A percentile compares a stretch with the other conserved stretches of the same genome.
These are phyloP conservation scores for Limanda limanda DNA, from an alignment of 2,113 vertebrate genomes.

Conservation along the genomic window DNA sequence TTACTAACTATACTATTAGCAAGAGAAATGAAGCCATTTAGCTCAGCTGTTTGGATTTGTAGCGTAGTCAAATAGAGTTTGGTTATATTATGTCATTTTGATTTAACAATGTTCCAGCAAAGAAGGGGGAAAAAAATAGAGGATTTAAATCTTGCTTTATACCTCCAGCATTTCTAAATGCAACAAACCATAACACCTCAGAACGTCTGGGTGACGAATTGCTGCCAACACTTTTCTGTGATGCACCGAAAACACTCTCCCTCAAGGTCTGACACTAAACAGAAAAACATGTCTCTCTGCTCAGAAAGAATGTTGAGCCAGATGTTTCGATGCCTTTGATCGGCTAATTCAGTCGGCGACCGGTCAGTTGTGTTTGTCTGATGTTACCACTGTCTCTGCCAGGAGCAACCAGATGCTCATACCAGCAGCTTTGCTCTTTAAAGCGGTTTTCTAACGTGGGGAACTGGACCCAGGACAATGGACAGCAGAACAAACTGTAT, in stretches of 20 bases:
- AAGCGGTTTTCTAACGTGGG: background rate
- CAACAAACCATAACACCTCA: background rate
- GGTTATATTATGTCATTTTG: background rate
- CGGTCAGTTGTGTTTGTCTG: conserved; percentile 18
- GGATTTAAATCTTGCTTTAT: background rate
- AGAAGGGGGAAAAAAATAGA: background rate
- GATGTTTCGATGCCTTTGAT: conserved; percentile 44
- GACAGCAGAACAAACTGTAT: background rate
- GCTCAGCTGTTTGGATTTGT: background rate
- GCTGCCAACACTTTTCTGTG: background rate
- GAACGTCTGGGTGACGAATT: background rate
- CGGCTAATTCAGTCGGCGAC: conserved; percentile 6
- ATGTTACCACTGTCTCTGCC: background rate
- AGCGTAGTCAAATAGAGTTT: background rate
- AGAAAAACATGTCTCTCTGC: conserved; percentile 5
- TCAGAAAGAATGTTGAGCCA: conserved; percentile 3
- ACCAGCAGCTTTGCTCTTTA: background rate
- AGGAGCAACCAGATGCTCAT: conserved; percentile 18
- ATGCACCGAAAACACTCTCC: conserved; percentile 25
- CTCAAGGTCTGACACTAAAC: conserved; percentile 7
- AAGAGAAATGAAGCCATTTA: background rate
- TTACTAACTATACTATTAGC: background rate
- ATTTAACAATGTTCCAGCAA: background rate
- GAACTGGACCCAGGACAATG: background rate
- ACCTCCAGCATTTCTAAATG: conserved; percentile 11